A percentile compares a stretch with the other conserved stretches of the same genome.
phyloP scores from a whole-genome alignment of 1,140 invertebrate genomes.

The Hermetia illucens region DNA sequence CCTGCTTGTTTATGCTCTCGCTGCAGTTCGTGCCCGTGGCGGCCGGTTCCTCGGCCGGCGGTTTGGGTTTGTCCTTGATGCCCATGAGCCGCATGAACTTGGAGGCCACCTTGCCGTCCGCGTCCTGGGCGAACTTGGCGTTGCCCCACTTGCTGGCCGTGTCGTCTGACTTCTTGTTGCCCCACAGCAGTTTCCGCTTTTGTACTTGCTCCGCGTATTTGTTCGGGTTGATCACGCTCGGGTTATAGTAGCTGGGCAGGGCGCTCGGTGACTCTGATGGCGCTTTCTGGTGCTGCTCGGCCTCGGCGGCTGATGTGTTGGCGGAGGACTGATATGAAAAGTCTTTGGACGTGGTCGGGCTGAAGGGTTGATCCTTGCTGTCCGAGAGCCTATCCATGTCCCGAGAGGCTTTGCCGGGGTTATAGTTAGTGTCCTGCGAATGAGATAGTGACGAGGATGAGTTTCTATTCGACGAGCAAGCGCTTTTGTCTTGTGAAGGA shows the following conservation, averaged over 20 bases:
- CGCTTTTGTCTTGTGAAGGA: no score
- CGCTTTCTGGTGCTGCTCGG: no score
- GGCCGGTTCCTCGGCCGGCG: neutral
- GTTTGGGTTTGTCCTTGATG: constrained; percentile 38
- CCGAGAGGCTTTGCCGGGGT: no score
- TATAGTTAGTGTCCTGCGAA: no score
- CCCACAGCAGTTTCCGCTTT: constrained; percentile 81
- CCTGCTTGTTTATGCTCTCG: constrained; percentile 57
- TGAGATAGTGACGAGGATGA: no score
- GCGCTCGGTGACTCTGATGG: constrained; percentile 14
- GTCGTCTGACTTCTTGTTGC: constrained; percentile 46
- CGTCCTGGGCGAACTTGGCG: constrained; percentile 72
- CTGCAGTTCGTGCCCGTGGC: neutral
- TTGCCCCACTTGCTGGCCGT: constrained; percentile 61
- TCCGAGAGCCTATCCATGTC: no score
- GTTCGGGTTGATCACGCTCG: constrained; percentile 61
- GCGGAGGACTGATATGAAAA: no score
- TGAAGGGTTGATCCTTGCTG: no score
- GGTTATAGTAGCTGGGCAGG: constrained; percentile 67
- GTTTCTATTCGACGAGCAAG: no score
- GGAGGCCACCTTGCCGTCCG: constrained; percentile 77
- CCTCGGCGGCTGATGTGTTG: no score
- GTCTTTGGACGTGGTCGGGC: no score
- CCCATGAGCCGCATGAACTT: constrained; percentile 95
- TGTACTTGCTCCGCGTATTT: constrained; percentile 74